Evolutionary conservation across 1,140 invertebrate species (phyloP), one percentile per base, ranked within the genome.

Genomic region (Hypothenemus hampei): DNA sequence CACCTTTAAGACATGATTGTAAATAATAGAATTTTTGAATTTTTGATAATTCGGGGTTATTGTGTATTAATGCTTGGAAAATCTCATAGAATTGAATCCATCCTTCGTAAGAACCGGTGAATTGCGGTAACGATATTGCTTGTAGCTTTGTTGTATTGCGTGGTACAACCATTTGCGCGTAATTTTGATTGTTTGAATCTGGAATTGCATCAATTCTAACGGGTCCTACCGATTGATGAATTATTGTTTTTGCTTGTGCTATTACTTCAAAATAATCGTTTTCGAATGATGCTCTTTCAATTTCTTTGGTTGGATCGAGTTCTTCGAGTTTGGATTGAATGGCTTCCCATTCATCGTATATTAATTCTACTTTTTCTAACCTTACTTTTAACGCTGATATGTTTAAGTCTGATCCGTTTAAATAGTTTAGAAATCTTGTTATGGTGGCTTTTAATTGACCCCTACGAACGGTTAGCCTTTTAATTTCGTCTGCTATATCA

Each of bases 1-100:
- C 51, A 22, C 48, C 63, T 11, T 40, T 51, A 7, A 68, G 37
- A 1, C 39, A 57, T 4, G 51, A 48, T 29, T 58, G 51, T 15
- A 68, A 54, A 55, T 68, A 68, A 39, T 65, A 56, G 31, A 62
- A 57, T 54, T 60, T 60, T 35, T 60, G 36, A 61, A 57, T 52
- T 57, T 59, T 29, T 57, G 33, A 40, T 23, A 57, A 31, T 18
- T 40, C 21, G 2, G 6, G 4, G 40, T 57, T 60, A 6, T 60
- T 44, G 33, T 60, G 26, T 15, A 60, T 41, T 22, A 60, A 33
- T 13, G 55, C 10, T 26, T 47, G n/a, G 39, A 52, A 60, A 24
- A 43, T 37, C 15, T 60, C 55, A 20, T 24, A 50, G 49, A 59
- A 56, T 35, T 33, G 26, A 15, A 37, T 10, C 53, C 58, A 60